A percentile compares a stretch with the other conserved stretches of the same genome.
These are phyloP conservation scores for Eueremaeus valkanovi DNA, from an alignment of 2,888 invertebrate genomes.

Conservation along the genomic window DNA sequence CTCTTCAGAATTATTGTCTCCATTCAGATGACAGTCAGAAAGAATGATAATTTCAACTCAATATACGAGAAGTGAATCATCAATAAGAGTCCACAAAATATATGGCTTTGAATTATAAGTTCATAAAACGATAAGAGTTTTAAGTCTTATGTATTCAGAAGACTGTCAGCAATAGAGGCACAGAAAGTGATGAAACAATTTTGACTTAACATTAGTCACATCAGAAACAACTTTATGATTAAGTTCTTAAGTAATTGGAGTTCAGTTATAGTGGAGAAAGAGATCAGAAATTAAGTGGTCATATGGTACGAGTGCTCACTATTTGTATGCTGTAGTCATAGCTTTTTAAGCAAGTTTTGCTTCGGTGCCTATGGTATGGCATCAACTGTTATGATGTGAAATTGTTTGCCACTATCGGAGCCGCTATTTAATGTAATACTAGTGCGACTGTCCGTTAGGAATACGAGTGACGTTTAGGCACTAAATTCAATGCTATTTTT, in stretches of 20 bases:
- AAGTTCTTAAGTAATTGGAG: too few species aligned
- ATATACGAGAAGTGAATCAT: background rate
- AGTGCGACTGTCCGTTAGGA: background rate
- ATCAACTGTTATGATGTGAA: background rate
- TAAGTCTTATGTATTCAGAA: too few species aligned
- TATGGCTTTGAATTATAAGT: background rate
- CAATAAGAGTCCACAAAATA: background rate
- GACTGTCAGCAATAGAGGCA: too few species aligned
- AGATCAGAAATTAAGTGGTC: too few species aligned
- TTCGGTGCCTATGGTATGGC: background rate
- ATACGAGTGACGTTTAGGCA: background rate
- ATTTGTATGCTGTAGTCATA: background rate
- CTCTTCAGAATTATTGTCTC: background rate
- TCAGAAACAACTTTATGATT: too few species aligned
- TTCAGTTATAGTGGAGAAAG: too few species aligned
- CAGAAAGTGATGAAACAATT: too few species aligned
- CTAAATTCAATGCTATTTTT: background rate
- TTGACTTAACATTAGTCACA: too few species aligned
- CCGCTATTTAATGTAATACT: background rate
- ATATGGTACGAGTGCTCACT: too few species aligned
- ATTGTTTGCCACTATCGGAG: background rate
- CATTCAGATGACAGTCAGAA: background rate
- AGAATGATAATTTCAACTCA: background rate
- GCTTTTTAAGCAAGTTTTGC: background rate
- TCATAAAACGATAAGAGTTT: background rate